phyloP scores from a whole-genome alignment of 2,888 invertebrate species.

The Lepidocyrtinus sp. region DNA sequence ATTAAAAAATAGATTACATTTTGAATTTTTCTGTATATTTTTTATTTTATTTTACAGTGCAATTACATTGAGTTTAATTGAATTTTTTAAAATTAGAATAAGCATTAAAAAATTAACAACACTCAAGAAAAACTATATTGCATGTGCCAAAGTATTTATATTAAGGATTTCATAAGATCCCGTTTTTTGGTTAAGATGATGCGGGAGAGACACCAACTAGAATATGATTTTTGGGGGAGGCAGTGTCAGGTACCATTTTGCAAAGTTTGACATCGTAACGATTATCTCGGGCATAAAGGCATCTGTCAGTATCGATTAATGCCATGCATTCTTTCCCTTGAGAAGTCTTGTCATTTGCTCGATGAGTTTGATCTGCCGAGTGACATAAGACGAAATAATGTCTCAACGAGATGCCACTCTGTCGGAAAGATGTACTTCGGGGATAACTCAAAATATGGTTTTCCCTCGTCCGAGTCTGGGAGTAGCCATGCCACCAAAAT shows the following conservation, averaged over 20 bases:
- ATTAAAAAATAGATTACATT: no score
- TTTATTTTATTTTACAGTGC: no score
- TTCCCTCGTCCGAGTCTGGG: constrained; percentile 83
- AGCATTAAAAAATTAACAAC: no score
- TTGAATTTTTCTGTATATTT: no score
- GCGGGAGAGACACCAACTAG: constrained; percentile 78
- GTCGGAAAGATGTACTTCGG: constrained; percentile 76
- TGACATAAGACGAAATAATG: constrained; percentile 89
- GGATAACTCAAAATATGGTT: constrained; percentile 89
- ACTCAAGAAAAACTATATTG: no score
- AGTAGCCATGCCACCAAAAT: constrained; percentile 86
- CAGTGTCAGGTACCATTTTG: constrained; percentile 84
- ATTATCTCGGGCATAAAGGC: constrained; percentile 81
- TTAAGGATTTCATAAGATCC: no score
- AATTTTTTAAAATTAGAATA: no score
- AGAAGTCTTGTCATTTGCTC: constrained; percentile 78
- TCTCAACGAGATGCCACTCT: constrained; percentile 71
- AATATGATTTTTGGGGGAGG: constrained; percentile 94
- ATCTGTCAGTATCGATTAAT: constrained; percentile 89
- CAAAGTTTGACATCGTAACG: constrained; percentile 84
- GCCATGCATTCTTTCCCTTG: constrained; percentile 91
- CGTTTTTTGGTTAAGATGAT: no score
- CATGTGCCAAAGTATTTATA: no score
- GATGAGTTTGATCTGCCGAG: constrained; percentile 93
- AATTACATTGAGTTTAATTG: no score